Evolutionary conservation across 2,888 invertebrate species (phyloP).

Genomic region (Watsonalla cultraria): DNA sequence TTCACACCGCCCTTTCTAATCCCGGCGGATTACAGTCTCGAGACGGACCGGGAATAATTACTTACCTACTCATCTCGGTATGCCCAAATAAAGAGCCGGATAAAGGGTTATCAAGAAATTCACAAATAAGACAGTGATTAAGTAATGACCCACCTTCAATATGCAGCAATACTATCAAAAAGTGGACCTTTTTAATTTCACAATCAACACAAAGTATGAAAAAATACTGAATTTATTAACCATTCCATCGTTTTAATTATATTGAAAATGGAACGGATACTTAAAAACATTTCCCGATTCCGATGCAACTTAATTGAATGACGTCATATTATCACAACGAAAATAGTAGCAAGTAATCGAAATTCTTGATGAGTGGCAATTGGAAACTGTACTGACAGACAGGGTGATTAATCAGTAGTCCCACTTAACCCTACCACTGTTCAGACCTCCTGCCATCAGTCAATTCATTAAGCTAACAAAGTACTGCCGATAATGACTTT

Average conservation of each 20-base stretch:
- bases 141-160: slow-evolving; percentile 20
- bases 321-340: slow-evolving; percentile 29
- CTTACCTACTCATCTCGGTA: slow-evolving; percentile 60
- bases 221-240: too few species aligned
- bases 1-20: slow-evolving; percentile 76
- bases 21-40: slow-evolving; percentile 71
- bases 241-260: slow-evolving; percentile 20
- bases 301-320: slow-evolving; percentile 26
- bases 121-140: slow-evolving; percentile 36
- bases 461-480: slow-evolving; percentile 78
- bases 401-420: slow-evolving; percentile 75
- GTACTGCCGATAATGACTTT: slow-evolving; percentile 74
- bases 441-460: slow-evolving; percentile 73
- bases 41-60: slow-evolving; percentile 75
- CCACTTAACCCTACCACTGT: slow-evolving; percentile 75
- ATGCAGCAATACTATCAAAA: too few species aligned
- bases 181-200: too few species aligned
- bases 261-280: slow-evolving; percentile 29
- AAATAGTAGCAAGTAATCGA: slow-evolving; percentile 48
- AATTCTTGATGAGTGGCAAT: slow-evolving; percentile 71
- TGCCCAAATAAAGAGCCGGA: slow-evolving; percentile 46
- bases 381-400: slow-evolving; percentile 74
- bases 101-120: slow-evolving; percentile 29
- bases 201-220: too few species aligned
- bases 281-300: slow-evolving; percentile 16